Base-by-base conservation (phyloP, 1,140 invertebrate species). In the Rhopalosiphum padi region DNA sequence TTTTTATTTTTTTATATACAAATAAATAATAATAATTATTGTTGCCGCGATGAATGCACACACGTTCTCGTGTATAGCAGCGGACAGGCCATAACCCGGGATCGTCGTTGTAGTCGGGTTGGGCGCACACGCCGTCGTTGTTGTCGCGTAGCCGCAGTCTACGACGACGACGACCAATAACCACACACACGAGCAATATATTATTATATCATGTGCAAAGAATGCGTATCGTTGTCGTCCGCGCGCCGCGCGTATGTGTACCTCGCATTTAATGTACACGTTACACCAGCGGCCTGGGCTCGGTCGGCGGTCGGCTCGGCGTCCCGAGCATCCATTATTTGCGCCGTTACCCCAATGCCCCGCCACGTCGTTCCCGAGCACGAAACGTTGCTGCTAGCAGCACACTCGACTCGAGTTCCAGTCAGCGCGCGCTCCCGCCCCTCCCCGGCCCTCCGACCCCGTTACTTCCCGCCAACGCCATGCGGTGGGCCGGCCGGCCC, bases 261-360 rank as follows among this genome's bases (percentile, higher is more conserved):
- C n/a, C 23, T 9, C 23, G 23, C 18, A 22, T 51, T 89, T 5
- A 35, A 22, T 83, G n/a, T 11, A 7, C 9, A 46, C 48, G 93
- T 35, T 51, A 83, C 15, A 3, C 46, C 48, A 41, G 83, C 30
- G 51, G 77, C 43, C 77, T 11, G n/a, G 55, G 93, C 93, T 91
- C 89, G 48, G 93, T 90, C 77, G 93, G 87, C 93, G 89, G 77
- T 94, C 46, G 46, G 48, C 25, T 53, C 88, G 85, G 68, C n/a
- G 86, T 94, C 89, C 94, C 94, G 93, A 94, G 93, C 93, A 91
- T 94, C 88, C 60, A 68, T 91, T 94, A 92, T 94, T 94, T 94
- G 93, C 86, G 91, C 91, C 91, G 93, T 94, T 88, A 83, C 93
- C 93, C 93, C 87, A 88, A 77, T 89, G 51, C 85, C 37, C 86